phyloP scores from a whole-genome alignment of 2,888 invertebrate species.

The Hydroisotoma schaefferi region DNA sequence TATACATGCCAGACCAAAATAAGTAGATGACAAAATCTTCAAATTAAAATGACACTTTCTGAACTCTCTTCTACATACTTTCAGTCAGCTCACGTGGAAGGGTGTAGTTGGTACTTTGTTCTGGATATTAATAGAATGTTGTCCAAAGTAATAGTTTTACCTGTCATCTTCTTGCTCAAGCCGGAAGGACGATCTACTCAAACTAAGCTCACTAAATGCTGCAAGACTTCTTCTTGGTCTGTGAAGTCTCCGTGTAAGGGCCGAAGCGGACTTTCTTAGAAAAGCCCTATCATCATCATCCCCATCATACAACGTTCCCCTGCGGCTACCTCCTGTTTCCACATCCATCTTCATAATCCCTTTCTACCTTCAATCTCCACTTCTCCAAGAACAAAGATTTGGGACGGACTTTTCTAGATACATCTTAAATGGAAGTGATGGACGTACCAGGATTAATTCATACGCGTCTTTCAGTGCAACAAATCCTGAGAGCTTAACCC shows the following conservation, averaged over 20 bases:
- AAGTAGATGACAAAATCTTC: too few species aligned
- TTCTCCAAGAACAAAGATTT: background rate
- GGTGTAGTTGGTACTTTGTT: too few species aligned
- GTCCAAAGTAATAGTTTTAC: too few species aligned
- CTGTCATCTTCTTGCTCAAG: slow-evolving; percentile 48
- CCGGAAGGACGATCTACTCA: slow-evolving; percentile 46
- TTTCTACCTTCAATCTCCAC: slow-evolving; percentile 8
- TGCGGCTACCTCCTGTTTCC: slow-evolving; percentile 15
- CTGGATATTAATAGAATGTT: too few species aligned
- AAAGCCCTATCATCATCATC: slow-evolving; percentile 46
- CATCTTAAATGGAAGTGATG: too few species aligned
- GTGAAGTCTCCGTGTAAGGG: slow-evolving; percentile 36
- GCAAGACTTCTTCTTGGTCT: slow-evolving; percentile 45
- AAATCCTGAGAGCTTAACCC: too few species aligned
- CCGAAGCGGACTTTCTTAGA: slow-evolving; percentile 30
- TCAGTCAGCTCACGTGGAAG: too few species aligned
- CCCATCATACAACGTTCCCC: slow-evolving; percentile 23
- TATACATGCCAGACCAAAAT: too few species aligned
- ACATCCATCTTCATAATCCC: slow-evolving; percentile 2
- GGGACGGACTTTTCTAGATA: background rate
- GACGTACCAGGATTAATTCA: too few species aligned
- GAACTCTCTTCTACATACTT: too few species aligned
- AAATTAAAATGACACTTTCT: too few species aligned
- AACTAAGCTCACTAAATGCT: slow-evolving; percentile 46
- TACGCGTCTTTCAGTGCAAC: too few species aligned